phyloP scores from a whole-genome alignment of 1,140 invertebrate species.

The Latrodectus geometricus region DNA sequence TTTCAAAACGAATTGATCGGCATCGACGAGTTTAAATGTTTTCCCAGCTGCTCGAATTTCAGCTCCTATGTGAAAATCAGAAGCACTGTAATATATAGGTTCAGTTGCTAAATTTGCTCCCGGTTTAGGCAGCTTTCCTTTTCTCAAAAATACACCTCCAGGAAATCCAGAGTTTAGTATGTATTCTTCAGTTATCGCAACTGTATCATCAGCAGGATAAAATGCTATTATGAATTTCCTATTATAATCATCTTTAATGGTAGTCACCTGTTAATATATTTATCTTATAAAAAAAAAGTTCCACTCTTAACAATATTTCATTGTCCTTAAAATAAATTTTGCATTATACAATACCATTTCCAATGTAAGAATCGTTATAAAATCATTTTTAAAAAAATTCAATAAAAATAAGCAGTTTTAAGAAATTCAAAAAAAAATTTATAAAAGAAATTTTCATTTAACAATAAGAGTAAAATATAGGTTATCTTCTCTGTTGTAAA shows the following conservation, averaged over 20 bases:
- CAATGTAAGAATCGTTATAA: too few relatives aligned
- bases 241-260: not conserved
- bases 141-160: slow-evolving; percentile 35
- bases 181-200: slow-evolving; percentile 25
- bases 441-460: too few relatives aligned
- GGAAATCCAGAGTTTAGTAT: slow-evolving; percentile 49
- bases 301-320: too few relatives aligned
- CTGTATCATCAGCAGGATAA: slow-evolving; percentile 29
- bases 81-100: slow-evolving; percentile 21
- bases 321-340: too few relatives aligned
- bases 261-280: slow-evolving; percentile 23
- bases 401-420: too few relatives aligned
- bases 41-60: slow-evolving; percentile 43
- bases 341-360: too few relatives aligned
- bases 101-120: too few relatives aligned
- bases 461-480: too few relatives aligned
- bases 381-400: too few relatives aligned
- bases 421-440: too few relatives aligned
- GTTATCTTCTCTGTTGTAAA: too few relatives aligned
- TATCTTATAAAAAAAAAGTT: too few relatives aligned
- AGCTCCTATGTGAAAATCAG: slow-evolving; percentile 37
- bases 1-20: slow-evolving; percentile 35
- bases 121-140: not conserved
- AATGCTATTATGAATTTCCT: slow-evolving; percentile 34
- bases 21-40: slow-evolving; percentile 25